Conservation (phyloP, 2,888 invertebrate species). For the Plebejus argus region DNA sequence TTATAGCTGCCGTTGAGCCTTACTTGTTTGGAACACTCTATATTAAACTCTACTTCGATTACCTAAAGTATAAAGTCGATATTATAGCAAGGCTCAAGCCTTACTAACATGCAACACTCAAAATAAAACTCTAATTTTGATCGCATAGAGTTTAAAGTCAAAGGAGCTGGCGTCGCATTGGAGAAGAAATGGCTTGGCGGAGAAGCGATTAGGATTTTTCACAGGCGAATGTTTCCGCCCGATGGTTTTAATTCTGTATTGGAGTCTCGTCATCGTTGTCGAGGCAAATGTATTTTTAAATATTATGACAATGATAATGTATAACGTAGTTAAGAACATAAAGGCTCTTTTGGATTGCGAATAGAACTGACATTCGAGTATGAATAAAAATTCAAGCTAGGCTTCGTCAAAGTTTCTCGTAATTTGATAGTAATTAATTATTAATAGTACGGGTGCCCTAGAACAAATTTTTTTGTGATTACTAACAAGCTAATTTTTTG, state of each 20-base stretch:
- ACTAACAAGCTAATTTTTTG: too few species aligned
- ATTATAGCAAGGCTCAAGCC: background rate
- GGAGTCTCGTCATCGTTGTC: background rate
- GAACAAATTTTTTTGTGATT: too few species aligned
- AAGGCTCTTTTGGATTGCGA: too few species aligned
- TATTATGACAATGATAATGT: too few species aligned
- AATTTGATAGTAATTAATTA: too few species aligned
- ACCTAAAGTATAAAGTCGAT: background rate
- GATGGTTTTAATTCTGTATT: slow-evolving; percentile 19
- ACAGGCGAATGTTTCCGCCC: slow-evolving; percentile 14
- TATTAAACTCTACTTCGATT: background rate
- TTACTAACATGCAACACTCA: background rate
- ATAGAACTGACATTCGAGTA: too few species aligned
- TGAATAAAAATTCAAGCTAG: too few species aligned
- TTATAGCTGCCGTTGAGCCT: background rate
- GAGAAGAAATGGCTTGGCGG: background rate
- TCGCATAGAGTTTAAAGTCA: background rate
- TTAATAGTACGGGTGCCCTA: too few species aligned
- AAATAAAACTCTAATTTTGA: background rate
- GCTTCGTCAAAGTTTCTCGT: too few species aligned
- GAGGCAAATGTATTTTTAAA: background rate
- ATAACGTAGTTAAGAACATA: too few species aligned
- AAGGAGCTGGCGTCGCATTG: background rate
- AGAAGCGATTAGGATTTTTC: slow-evolving; percentile 21
- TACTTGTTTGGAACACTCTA: background rate